Evolutionary conservation across 2,888 invertebrate species (phyloP).

Genomic region (Drosophila prostipennis): DNA sequence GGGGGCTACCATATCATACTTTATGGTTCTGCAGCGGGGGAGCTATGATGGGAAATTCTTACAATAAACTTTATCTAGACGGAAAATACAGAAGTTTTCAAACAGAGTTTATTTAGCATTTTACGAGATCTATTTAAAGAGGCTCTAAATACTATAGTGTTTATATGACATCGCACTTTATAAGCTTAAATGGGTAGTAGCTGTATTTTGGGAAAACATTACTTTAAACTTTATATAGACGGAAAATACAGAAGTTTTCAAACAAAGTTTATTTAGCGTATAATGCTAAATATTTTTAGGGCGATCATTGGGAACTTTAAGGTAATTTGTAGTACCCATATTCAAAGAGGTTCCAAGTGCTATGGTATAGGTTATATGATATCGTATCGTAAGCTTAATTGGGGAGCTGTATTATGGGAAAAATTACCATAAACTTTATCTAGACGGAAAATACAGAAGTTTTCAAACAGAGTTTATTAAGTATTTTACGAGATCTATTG

Average conservation of each 20-base stretch:
- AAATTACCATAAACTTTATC: slow-evolving; percentile 8
- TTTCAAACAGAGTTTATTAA: neutral
- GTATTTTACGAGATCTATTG: neutral
- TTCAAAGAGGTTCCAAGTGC: neutral
- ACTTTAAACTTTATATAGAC: slow-evolving; percentile 1
- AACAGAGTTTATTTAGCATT: neutral
- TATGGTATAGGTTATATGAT: neutral
- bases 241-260: slow-evolving; percentile 3
- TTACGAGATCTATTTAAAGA: neutral
- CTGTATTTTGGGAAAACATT: slow-evolving; percentile 4
- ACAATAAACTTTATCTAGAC: slow-evolving; percentile 3
- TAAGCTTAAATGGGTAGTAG: no score
- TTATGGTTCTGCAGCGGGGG: slow-evolving; percentile 5
- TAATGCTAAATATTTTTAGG: no score
- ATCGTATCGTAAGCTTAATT: neutral
- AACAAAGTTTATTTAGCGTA: neutral
- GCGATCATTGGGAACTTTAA: no score
- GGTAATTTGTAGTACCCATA: no score
- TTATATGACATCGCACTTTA: neutral
- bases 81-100: slow-evolving; percentile 3
- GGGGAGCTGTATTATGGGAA: slow-evolving; percentile 1
- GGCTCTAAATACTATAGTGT: neutral
- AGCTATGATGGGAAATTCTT: slow-evolving; percentile 1
- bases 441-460: slow-evolving; percentile 1
- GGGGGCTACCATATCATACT: neutral